Percentiles rank a stretch among this genome's conserved stretches.
phyloP scores from a whole-genome alignment of 1,140 invertebrate species.

The Pseudomyrmex pallidus region DNA sequence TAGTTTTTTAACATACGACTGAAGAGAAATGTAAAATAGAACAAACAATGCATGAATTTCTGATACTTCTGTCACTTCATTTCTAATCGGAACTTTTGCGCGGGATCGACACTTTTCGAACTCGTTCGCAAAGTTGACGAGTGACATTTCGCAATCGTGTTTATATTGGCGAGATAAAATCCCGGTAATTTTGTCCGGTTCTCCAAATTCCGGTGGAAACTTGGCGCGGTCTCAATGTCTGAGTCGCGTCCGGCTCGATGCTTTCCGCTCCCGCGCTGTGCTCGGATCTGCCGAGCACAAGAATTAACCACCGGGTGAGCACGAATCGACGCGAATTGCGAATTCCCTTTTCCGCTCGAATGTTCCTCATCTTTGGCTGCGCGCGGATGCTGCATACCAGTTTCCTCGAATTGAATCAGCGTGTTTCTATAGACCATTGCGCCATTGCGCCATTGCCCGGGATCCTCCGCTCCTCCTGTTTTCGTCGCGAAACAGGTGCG shows the following conservation, averaged over 20 bases:
- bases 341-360: constrained; percentile 51
- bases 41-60: not conserved
- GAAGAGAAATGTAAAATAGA: not conserved
- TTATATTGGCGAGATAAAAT: not conserved
- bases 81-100: not conserved
- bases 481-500: constrained; percentile 24
- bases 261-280: not conserved
- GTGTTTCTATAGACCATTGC: constrained; percentile 23
- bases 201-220: constrained; percentile 10
- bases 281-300: constrained; percentile 6
- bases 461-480: not conserved
- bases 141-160: not conserved
- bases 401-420: constrained; percentile 45
- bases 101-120: no score
- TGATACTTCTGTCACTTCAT: not conserved
- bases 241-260: not conserved
- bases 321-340: constrained; percentile 48
- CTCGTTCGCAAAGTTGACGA: not conserved
- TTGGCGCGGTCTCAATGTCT: constrained; percentile 8
- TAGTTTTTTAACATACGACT: no score
- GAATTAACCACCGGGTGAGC: constrained; percentile 43
- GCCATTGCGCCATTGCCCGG: constrained; percentile 14
- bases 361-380: constrained; percentile 31
- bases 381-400: constrained; percentile 27
- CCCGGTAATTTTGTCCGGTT: not conserved